Evolutionary conservation across 2,888 invertebrate species (phyloP).

Genomic region (Andrena trimmerana): DNA sequence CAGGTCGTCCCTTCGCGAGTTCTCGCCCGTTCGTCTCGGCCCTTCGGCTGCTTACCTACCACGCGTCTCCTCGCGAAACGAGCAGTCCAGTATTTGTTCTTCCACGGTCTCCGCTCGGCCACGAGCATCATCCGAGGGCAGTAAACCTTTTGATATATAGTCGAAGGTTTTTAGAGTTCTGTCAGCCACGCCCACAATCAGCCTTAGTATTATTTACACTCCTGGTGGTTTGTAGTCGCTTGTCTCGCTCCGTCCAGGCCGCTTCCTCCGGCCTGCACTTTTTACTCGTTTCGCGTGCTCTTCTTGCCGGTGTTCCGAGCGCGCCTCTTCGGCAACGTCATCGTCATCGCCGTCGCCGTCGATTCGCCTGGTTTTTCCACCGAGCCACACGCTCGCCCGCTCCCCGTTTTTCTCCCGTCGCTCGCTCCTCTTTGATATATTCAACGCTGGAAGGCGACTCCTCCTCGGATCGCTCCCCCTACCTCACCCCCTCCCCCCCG

Average conservation of each 20-base stretch:
- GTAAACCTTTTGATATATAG: conserved; percentile 85
- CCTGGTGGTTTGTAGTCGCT: conserved; percentile 70
- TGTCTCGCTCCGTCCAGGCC: conserved; percentile 62
- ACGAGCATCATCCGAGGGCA: conserved; percentile 82
- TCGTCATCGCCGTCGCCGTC: conserved; percentile 33
- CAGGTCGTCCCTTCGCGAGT: conserved; percentile 4
- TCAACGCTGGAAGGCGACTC: neutral
- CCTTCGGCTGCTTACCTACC: conserved; percentile 42
- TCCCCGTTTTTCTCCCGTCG: neutral
- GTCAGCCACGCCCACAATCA: conserved; percentile 85
- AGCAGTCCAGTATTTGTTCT: conserved; percentile 80
- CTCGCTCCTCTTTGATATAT: neutral
- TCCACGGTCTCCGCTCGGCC: conserved; percentile 70
- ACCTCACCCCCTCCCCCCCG: neutral
- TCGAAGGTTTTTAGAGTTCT: conserved; percentile 85
- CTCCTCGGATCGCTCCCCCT: neutral
- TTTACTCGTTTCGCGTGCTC: conserved; percentile 37
- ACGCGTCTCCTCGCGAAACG: conserved; percentile 60
- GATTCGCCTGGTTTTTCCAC: conserved; percentile 30
- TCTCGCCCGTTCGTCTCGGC: conserved; percentile 50
- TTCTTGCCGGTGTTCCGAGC: conserved; percentile 26
- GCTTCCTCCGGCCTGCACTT: conserved; percentile 46
- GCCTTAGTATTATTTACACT: conserved; percentile 85
- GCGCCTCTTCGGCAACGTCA: conserved; percentile 38
- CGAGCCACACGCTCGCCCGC: neutral